A percentile compares a stretch with the other conserved stretches of the same genome.
phyloP scores from a whole-genome alignment of 2,888 invertebrate species.

The Erebia palarica region DNA sequence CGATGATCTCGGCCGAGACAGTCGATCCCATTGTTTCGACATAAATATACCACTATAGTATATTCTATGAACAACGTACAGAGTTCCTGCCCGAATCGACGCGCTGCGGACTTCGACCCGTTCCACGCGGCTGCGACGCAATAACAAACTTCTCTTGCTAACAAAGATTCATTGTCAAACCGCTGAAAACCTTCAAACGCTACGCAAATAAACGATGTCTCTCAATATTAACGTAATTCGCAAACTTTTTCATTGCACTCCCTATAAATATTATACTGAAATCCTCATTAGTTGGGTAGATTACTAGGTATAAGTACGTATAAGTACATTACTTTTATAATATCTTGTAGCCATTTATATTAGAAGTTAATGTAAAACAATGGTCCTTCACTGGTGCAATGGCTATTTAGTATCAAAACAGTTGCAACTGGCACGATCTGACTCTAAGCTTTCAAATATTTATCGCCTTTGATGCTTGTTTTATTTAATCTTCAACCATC shows the following conservation, averaged over 20 bases:
- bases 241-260: too few species aligned
- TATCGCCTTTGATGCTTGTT: neutral
- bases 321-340: too few species aligned
- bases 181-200: neutral
- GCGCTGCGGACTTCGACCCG: slow-evolving; percentile 39
- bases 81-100: too few species aligned
- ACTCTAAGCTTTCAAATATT: slow-evolving; percentile 5
- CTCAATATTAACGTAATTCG: too few species aligned
- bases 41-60: slow-evolving; percentile 27
- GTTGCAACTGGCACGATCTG: neutral
- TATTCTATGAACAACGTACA: slow-evolving; percentile 3
- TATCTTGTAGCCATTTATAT: too few species aligned
- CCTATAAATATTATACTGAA: too few species aligned
- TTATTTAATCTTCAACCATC: neutral
- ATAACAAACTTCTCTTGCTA: slow-evolving; percentile 25
- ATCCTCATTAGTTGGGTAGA: too few species aligned
- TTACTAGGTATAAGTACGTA: too few species aligned
- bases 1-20: slow-evolving; percentile 38
- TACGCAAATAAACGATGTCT: neutral
- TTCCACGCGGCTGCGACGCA: slow-evolving; percentile 26
- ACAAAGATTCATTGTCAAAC: neutral
- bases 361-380: too few species aligned
- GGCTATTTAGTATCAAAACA: slow-evolving; percentile 4
- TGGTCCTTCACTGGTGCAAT: neutral
- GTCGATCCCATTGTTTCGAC: slow-evolving; percentile 38